Evolutionary conservation across 2,888 invertebrate species (phyloP).

Genomic region (Lithophane semibrunnea): DNA sequence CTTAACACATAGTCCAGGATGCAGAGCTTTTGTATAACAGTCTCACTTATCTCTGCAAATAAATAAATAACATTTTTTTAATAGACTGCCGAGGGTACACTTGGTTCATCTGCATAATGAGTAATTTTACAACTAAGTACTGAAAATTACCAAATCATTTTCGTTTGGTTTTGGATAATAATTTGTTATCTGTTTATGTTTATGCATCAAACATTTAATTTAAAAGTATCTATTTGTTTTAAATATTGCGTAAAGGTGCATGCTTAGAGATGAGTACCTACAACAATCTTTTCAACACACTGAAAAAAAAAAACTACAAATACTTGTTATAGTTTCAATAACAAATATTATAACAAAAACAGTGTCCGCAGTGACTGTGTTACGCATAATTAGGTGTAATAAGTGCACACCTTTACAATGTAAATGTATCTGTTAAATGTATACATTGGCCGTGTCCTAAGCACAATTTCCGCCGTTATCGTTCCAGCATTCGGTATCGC

Average conservation of each 20-base stretch:
- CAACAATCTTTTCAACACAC: background rate
- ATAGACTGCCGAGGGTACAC: background rate
- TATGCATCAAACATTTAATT: background rate
- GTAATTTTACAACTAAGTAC: background rate
- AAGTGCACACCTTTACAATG: conserved; percentile 45
- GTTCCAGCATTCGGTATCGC: conserved; percentile 63
- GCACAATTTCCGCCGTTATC: conserved; percentile 43
- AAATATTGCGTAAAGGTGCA: conserved; percentile 27
- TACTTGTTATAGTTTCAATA: background rate
- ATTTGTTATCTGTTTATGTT: conserved; percentile 37
- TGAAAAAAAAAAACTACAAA: background rate
- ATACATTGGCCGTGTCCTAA: conserved; percentile 12
- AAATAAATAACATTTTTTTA: background rate
- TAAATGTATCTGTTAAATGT: conserved; percentile 16
- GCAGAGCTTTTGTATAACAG: background rate
- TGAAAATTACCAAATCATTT: background rate
- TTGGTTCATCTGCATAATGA: too few species aligned
- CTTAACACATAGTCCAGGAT: background rate
- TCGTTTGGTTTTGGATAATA: conserved; percentile 24
- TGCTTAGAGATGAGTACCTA: conserved; percentile 19
- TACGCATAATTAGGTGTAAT: background rate
- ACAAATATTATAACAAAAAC: background rate
- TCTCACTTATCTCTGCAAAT: background rate
- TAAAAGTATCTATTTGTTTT: background rate
- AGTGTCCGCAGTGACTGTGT: background rate